Base-by-base conservation (phyloP, 2,113 vertebrate genomes). In the Python bivittatus region DNA sequence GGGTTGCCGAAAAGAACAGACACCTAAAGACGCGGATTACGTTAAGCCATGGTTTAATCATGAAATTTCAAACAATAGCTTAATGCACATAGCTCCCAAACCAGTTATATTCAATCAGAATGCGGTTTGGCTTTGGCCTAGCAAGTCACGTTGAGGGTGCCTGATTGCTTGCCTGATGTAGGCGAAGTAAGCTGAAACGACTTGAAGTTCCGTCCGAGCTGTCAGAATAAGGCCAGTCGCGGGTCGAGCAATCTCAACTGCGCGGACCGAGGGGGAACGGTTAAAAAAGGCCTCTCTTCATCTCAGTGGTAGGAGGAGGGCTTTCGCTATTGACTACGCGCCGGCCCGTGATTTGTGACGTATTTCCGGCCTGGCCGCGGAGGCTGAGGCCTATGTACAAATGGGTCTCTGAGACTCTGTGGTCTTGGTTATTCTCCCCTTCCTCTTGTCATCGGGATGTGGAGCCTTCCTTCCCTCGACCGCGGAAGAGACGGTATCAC, bases 361-460 rank as follows among this genome's bases (percentile, higher is more conserved):
- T 91, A 93, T 88, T 94, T 96, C 95, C 96, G 96, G 95, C 92
- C 87, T 33, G 23, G 95, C 95, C 94, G 95, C 92, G 95, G 94
- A 91, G 95, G 61, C 52, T 90, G 95, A 95, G 92, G 97, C 96
- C 95, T 96, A 97, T 97, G 97, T 97, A 96, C 96, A 94, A 94
- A 96, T 97, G 97, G 97, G 95, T 97, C 94, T 29, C 91, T 91
- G 92, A 95, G 87, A 84, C 79, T 68, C 92, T 96, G 90, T 95
- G 96, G 56, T 92, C 94, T 33, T 93, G 92, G 84, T 72, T 95
- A 83, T 94, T 89, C 90, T 95, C 95, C 48, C 72, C 92, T 84
- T 38, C 95, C n/a, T 29, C 87, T 29, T 85, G 79, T 5, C 86
- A 56, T 11, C 54, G 91, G 93, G 94, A 96, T 92, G 27, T 7